Evolutionary conservation across 2,113 vertebrate genomes (phyloP), one percentile per base, ranked within the genome.

Genomic region (Ammodytes marinus): DNA sequence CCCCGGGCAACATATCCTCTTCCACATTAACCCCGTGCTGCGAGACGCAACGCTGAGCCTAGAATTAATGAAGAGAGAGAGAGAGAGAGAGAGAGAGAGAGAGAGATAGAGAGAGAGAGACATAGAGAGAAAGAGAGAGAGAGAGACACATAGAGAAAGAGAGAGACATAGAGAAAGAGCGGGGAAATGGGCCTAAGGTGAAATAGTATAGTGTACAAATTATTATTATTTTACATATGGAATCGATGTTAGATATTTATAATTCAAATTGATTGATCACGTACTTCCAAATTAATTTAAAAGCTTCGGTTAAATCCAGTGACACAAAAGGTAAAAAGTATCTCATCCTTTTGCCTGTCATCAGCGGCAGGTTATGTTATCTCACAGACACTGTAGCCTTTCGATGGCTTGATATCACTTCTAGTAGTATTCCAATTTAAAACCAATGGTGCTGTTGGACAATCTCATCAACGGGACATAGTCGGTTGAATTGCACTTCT

Each of bases 1-100:
- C 89, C 89, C 74, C 53, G 13, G 83, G 91, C 69, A 9, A 80
- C 80, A 72, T 54, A 81, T 92, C 84, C 86, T 84, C 85, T 81
- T 88, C 89, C 45, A 71, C 88, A 94, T 94, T 94, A 95, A 89
- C 89, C 87, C 78, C 93, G 42, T 88, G 89, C 92, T 92, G 94
- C 53, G 92, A 90, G 79, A 87, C 50, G 65, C 75, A 78, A 83
- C 69, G 84, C 77, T 84, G 87, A 90, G 92, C 90, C 58, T 67
- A 92, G 78, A 81, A 70, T 84, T 87, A 93, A 93, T 93, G 88
- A 94, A 93, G 90, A 85, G 88, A 85, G 47, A 79, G 72, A 37
- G 58, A 74, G 60, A 53, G 49, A 61, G 27, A 14, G 47, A 59
- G 27, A n/a, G 53, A 14, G 10, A 61, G 19, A 60, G 50, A 37